Evolutionary conservation across 2,888 invertebrate genomes (phyloP).

Genomic region (Eilema griseolum): DNA sequence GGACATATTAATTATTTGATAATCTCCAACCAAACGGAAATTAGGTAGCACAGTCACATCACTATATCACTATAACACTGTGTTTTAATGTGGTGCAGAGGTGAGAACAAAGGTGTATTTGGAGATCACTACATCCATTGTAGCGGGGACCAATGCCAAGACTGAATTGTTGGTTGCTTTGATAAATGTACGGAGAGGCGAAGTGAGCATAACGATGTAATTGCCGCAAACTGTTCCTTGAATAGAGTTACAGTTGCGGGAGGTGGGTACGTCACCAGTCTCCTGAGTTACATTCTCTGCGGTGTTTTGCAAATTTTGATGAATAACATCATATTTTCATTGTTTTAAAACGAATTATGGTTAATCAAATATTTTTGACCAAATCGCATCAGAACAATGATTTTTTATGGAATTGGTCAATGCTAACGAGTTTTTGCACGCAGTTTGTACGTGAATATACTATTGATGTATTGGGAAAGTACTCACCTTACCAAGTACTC

Average conservation of each 20-base stretch:
- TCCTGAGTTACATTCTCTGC: slow-evolving; percentile 45
- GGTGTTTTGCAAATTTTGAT: slow-evolving; percentile 34
- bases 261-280: slow-evolving; percentile 58
- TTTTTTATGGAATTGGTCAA: background rate
- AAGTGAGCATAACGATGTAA: slow-evolving; percentile 86
- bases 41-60: slow-evolving; percentile 58
- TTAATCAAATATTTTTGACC: background rate
- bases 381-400: background rate
- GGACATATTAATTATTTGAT: slow-evolving; percentile 76
- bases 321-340: background rate
- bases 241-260: slow-evolving; percentile 73
- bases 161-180: slow-evolving; percentile 78
- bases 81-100: slow-evolving; percentile 50
- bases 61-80: slow-evolving; percentile 61
- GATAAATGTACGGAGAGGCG: slow-evolving; percentile 78
- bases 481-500: background rate
- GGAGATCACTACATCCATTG: slow-evolving; percentile 75
- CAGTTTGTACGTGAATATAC: background rate
- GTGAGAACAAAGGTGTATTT: slow-evolving; percentile 53
- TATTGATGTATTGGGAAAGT: background rate
- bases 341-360: background rate
- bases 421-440: background rate
- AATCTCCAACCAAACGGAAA: slow-evolving; percentile 39
- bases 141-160: slow-evolving; percentile 73
- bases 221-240: slow-evolving; percentile 84